Base-by-base conservation (phyloP, 2,113 vertebrate genomes). In the Delphinapterus leucas region DNA sequence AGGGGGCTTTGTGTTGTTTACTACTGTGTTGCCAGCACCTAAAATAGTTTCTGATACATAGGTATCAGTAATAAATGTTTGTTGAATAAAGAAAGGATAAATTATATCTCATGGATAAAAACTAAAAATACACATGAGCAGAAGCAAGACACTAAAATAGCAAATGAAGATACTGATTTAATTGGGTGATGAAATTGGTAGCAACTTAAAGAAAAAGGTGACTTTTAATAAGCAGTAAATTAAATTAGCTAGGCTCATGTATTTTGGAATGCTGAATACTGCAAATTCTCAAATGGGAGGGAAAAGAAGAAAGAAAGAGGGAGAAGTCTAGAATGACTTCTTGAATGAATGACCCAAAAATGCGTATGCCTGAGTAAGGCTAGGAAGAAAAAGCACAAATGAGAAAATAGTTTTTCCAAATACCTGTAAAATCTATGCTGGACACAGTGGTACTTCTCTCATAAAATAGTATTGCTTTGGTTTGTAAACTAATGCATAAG, bases 131-230 rank as follows among this genome's bases (percentile, higher is more conserved):
- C 28, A 76, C 26, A 93, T 6, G 2, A 65, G 41, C n/a, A 96
- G 21, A 12, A 36, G 65, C 4, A 53, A 65, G 36, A 95, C 92
- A 47, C 10, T 31, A 93, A 96, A 79, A 90, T 3, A 68, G 38
- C 49, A 94, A 80, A 86, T 90, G 92, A 92, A 95, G n/a, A 90
- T 47, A 85, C 4, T 90, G 31, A 95, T 77, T 90, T 92, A 74
- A 88, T 2, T 81, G 26, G 11, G 65, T 41, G n/a, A 82, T 6
- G 3, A 3, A 88, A 65, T 2, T 93, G 82, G 92, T 8, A 97
- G 55, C 71, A 71, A 92, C 33, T 92, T 89, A 81, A 92, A 79
- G 55, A 58, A 86, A 90, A 94, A 49, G 18, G 3, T 83, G 83
- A 76, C 33, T 89, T 96, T 88, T 68, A 90, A 76, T 61, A 93